A percentile compares a stretch with the other conserved stretches of the same genome.
These are phyloP conservation scores for Thyatira batis DNA, from an alignment of 2,888 invertebrate species.

Conservation along the genomic window DNA sequence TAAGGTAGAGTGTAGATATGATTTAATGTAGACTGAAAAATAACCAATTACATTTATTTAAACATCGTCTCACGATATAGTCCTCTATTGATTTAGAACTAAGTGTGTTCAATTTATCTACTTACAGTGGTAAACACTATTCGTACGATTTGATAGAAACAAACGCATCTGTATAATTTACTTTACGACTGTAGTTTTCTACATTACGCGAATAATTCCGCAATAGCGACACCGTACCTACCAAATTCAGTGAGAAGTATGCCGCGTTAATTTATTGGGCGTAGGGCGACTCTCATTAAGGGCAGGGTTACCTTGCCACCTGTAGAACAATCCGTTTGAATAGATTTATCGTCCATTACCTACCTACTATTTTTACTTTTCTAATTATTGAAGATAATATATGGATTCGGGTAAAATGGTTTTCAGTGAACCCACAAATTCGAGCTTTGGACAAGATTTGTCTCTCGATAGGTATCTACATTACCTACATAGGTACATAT, in stretches of 20 bases:
- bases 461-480: no score
- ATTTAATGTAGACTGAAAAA: no score
- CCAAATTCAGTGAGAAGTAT: slow-evolving; percentile 55
- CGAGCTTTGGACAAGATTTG: no score
- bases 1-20: no score
- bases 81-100: no score
- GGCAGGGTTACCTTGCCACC: slow-evolving; percentile 65
- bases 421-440: neutral
- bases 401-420: neutral
- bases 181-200: neutral
- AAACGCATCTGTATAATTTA: neutral
- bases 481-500: no score
- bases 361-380: slow-evolving; percentile 35
- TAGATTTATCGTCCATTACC: slow-evolving; percentile 55
- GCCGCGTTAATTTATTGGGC: slow-evolving; percentile 66
- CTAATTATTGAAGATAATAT: slow-evolving; percentile 15
- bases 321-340: slow-evolving; percentile 64
- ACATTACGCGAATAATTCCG: slow-evolving; percentile 1
- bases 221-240: slow-evolving; percentile 21
- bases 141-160: no score
- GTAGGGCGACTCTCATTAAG: slow-evolving; percentile 67
- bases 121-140: no score
- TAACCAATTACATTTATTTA: no score
- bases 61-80: no score
- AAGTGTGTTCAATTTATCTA: no score